Percentiles rank a stretch among this genome's conserved stretches.
These are phyloP conservation scores for Urocolius indicus DNA, from an alignment of 2,113 vertebrate species.

Conservation along the genomic window DNA sequence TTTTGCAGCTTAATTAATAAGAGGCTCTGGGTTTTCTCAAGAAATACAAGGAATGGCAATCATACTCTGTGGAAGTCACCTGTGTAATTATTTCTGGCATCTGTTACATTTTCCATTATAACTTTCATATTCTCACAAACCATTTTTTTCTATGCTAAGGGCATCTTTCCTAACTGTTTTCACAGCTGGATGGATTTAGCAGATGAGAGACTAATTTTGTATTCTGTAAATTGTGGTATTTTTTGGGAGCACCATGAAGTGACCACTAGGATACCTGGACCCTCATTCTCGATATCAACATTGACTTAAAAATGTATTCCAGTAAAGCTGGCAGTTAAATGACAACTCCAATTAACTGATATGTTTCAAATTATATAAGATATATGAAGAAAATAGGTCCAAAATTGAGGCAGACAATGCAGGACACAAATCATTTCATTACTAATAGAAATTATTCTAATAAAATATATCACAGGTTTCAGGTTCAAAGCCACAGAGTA, in stretches of 20 bases:
- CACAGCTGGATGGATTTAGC: conserved; percentile 62
- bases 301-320: conserved; percentile 15
- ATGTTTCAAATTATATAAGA: conserved; percentile 6
- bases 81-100: conserved; percentile 70
- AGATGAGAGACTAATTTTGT: conserved; percentile 44
- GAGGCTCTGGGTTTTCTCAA: background rate
- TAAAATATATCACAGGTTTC: background rate
- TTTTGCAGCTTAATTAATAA: conserved; percentile 43
- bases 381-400: background rate
- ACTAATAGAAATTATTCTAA: background rate
- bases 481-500: background rate
- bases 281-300: conserved; percentile 28
- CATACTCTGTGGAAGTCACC: conserved; percentile 42
- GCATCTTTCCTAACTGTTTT: conserved; percentile 57
- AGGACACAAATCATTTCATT: conserved; percentile 25
- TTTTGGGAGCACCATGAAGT: conserved; percentile 19
- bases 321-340: conserved; percentile 20
- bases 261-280: conserved; percentile 39
- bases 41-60: conserved; percentile 4
- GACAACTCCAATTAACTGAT: conserved; percentile 31
- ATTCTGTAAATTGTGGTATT: background rate
- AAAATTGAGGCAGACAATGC: background rate
- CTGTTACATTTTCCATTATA: conserved; percentile 63
- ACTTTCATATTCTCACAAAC: conserved; percentile 27
- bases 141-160: conserved; percentile 43